A percentile compares a stretch with the other conserved stretches of the same genome.
phyloP scores from a whole-genome alignment of 2,113 vertebrate genomes.

The Naja naja region DNA sequence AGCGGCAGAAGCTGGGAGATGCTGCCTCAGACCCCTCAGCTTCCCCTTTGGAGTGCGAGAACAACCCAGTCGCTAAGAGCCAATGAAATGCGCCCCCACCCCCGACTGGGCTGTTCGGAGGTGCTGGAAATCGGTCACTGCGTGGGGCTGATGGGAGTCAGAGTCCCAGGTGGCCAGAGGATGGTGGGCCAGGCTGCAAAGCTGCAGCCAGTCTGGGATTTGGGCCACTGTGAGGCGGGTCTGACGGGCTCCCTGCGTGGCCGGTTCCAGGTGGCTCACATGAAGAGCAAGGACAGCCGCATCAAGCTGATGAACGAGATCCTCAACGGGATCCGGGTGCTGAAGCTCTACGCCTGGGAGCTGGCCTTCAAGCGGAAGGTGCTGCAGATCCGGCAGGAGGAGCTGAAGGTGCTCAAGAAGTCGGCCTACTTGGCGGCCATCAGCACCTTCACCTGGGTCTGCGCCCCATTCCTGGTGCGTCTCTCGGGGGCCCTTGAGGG shows the following conservation, averaged over 20 bases:
- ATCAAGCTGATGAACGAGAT: conserved; percentile 99
- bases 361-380: conserved; percentile 92
- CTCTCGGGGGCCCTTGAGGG: neutral
- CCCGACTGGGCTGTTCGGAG: neutral
- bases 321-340: conserved; percentile 93
- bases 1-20: neutral
- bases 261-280: conserved; percentile 86
- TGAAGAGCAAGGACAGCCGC: conserved; percentile 95
- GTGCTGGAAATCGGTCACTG: neutral
- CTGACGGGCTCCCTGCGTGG: conserved; percentile 1
- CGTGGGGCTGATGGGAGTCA: neutral
- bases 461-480: conserved; percentile 96
- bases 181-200: neutral
- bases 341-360: conserved; percentile 98
- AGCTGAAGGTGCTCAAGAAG: conserved; percentile 90
- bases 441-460: conserved; percentile 96
- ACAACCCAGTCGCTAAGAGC: neutral
- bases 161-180: neutral
- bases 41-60: neutral
- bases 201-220: neutral
- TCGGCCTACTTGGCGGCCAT: conserved; percentile 85
- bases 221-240: neutral
- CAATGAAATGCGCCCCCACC: neutral
- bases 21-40: neutral
- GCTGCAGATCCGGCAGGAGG: conserved; percentile 84